Evolutionary conservation across 2,888 invertebrate genomes (phyloP).

Genomic region (Loripinus fragilis): DNA sequence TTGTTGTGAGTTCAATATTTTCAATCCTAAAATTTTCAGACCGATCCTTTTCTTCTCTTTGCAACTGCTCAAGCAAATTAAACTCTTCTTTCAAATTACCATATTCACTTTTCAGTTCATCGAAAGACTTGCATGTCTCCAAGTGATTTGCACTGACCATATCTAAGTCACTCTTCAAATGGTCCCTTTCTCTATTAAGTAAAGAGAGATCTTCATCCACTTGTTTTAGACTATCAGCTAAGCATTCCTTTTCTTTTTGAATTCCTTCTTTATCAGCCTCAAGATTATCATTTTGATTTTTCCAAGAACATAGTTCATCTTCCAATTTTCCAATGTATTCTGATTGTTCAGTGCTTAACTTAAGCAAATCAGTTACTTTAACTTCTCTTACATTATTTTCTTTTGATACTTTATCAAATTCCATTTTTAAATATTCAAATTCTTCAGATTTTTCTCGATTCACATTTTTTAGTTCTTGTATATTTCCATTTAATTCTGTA

Average conservation of each 20-base stretch:
- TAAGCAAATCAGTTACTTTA: neutral
- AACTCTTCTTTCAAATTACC: conserved; percentile 58
- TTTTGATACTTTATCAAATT: neutral
- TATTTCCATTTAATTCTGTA: neutral
- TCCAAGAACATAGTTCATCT: neutral
- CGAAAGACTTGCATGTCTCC: neutral
- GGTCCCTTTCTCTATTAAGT: neutral
- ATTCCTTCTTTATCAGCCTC: conserved; percentile 7
- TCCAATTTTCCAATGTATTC: neutral
- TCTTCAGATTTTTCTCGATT: conserved; percentile 19
- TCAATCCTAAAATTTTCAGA: conserved; percentile 63
- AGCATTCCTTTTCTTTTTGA: conserved; percentile 15
- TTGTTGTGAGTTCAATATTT: conserved; percentile 56
- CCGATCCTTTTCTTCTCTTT: conserved; percentile 47
- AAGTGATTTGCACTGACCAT: neutral
- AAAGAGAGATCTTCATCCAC: neutral
- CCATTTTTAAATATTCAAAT: conserved; percentile 18
- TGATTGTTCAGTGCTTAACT: neutral
- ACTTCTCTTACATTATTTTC: neutral
- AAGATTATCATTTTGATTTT: neutral
- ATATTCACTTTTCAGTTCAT: conserved; percentile 40
- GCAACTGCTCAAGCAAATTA: conserved; percentile 50
- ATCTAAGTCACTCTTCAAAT: neutral
- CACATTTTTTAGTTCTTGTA: neutral
- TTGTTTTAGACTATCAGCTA: neutral